Conservation (phyloP, 2,888 invertebrate genomes). For the Epirrhoe tristata region DNA sequence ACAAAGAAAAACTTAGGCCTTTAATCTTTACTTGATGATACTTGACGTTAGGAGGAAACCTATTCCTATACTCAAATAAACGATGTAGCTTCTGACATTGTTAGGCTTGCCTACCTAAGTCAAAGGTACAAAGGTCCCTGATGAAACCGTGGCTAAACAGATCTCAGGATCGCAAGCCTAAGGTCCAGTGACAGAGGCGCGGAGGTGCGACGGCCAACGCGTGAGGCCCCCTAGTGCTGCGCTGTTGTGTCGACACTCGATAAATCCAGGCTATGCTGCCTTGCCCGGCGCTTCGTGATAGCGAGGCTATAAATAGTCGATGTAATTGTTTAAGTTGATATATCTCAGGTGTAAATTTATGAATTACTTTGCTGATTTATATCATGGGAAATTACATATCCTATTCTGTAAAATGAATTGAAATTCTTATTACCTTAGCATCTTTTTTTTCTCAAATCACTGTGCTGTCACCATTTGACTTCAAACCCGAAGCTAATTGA, state of each 20-base stretch:
- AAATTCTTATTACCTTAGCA: background rate
- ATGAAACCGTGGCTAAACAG: too few relatives aligned
- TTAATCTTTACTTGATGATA: too few relatives aligned
- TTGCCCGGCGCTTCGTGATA: slow-evolving; percentile 42
- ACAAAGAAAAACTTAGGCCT: too few relatives aligned
- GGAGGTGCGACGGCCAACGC: slow-evolving; percentile 70
- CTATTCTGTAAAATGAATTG: slow-evolving; percentile 1
- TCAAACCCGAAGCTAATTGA: too few relatives aligned
- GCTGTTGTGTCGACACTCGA: slow-evolving; percentile 79
- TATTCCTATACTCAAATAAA: too few relatives aligned
- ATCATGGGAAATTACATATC: slow-evolving; percentile 8
- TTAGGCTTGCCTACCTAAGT: too few relatives aligned
- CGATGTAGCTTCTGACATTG: too few relatives aligned
- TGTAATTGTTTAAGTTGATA: slow-evolving; percentile 38
- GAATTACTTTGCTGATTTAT: slow-evolving; percentile 32
- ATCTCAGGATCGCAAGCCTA: background rate
- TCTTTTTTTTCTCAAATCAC: too few relatives aligned
- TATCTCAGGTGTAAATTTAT: slow-evolving; percentile 50
- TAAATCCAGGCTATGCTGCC: slow-evolving; percentile 54
- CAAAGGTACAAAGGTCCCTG: too few relatives aligned
- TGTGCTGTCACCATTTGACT: too few relatives aligned
- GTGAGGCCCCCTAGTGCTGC: slow-evolving; percentile 84
- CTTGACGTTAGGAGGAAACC: too few relatives aligned
- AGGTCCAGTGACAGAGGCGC: slow-evolving; percentile 22
- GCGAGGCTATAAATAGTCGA: slow-evolving; percentile 41